Evolutionary conservation across 2,113 vertebrate genomes (phyloP).

Genomic region (Trochalopteron elliotii): DNA sequence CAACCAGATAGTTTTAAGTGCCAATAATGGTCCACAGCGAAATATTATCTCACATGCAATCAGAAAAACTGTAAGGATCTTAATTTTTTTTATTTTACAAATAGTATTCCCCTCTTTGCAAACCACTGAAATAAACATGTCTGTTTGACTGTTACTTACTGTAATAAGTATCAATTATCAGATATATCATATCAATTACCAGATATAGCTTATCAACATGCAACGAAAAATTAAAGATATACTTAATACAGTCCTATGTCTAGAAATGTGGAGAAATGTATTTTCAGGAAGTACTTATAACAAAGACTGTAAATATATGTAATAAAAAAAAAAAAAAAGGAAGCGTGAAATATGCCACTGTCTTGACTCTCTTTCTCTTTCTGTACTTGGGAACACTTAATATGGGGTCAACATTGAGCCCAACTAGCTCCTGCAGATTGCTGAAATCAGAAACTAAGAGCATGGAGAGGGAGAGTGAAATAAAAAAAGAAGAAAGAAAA

Average conservation of each 20-base stretch:
- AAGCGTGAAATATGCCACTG: not conserved
- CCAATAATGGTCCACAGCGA: fast-evolving
- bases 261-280: not conserved
- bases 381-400: not conserved
- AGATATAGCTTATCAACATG: not conserved
- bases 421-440: not conserved
- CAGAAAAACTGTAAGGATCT: not conserved
- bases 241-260: not conserved
- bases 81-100: not conserved
- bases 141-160: not conserved
- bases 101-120: not conserved
- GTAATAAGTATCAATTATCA: not conserved
- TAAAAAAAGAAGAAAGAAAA: not conserved
- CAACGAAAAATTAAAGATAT: not conserved
- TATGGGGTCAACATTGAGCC: not conserved
- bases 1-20: not conserved
- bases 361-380: not conserved
- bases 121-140: not conserved
- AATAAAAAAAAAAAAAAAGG: not conserved
- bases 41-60: not conserved
- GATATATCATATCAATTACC: not conserved
- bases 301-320: not conserved
- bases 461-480: not conserved
- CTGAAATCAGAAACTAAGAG: not conserved
- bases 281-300: not conserved